Base-by-base conservation (phyloP, 2,797 vertebrate genomes). In the Pseudomugil tenellus region DNA sequence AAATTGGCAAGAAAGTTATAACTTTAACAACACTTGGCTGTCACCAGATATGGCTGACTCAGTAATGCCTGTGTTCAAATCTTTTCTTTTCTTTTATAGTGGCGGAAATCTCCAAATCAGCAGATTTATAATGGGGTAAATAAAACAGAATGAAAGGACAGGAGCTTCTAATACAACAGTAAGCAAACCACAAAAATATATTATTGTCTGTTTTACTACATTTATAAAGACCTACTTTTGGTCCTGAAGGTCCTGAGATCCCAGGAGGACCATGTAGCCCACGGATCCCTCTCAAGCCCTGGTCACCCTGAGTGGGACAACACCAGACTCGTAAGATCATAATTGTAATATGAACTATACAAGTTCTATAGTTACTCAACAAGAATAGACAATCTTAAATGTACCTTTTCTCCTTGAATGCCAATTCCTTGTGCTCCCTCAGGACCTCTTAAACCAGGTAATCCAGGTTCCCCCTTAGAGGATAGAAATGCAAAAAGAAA, bases 351-450 rank as follows among this genome's bases (percentile, higher is more conserved):
- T 58, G n/a, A 55, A 60, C 26, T 46, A 11, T 63, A 37, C 35
- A 14, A 19, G 14, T 54, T 51, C 2, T 3, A 66, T 6, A 7
- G 64, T 13, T 55, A 52, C 2, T 12, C 41, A 3, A 66, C 17
- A 63, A 52, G 17, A 3, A 46, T 28, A 43, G 26, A 11, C 12
- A 39, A 37, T 52, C 14, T 21, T 34, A 74, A 64, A 10, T 35
- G 35, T 70, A 96, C 96, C 93, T 97, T 97, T 87, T 96, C 94
- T 11, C 96, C 96, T 87, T 96, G 96, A 85, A 87, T 94, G 73
- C 96, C 96, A 89, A 95, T 87, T 43, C 96, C 96, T 77, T 91
- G 79, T 31, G 89, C 64, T 79, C 96, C 96, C 68, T 97, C 96
- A 63, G 88, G 66, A 51, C 96, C 96, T 89, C 94, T 95, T 49